Conservation (phyloP, 2,113 vertebrate genomes). For the Anthoscopus minutus region DNA sequence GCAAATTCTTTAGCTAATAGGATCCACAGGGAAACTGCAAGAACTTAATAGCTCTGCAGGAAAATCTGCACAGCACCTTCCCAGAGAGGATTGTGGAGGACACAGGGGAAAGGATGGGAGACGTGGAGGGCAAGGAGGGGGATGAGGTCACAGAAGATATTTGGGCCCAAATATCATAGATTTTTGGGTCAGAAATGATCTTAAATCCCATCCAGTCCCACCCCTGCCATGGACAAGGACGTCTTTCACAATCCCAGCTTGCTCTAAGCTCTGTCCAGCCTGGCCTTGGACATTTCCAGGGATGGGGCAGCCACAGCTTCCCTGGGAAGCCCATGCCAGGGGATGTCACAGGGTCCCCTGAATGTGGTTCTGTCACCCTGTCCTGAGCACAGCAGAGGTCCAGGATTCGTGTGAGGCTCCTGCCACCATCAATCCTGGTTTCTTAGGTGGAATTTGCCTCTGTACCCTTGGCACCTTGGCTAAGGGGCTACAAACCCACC, state of each 20-base stretch:
- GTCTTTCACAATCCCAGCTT: neutral
- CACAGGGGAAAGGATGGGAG: neutral
- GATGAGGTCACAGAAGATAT: neutral
- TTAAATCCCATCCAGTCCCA: neutral
- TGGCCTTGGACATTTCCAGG: neutral
- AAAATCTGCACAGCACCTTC: neutral
- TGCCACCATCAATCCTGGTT: neutral
- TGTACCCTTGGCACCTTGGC: neutral
- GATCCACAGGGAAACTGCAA: slow-evolving; percentile 49
- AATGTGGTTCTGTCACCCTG: neutral
- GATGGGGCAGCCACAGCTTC: neutral
- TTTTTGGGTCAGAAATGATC: neutral
- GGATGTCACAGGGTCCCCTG: neutral
- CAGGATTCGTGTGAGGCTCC: neutral
- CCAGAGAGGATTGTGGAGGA: fast-evolving
- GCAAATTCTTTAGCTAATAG: slow-evolving; percentile 42
- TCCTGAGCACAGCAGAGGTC: neutral
- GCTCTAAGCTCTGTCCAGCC: neutral
- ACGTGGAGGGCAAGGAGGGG: neutral
- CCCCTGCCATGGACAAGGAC: neutral
- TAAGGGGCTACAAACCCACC: neutral
- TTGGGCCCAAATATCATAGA: neutral
- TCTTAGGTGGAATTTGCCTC: neutral
- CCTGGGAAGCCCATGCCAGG: neutral
- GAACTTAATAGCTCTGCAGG: slow-evolving; percentile 7